Conservation (phyloP, 2,888 invertebrate species). For the Pammene fasciana region DNA sequence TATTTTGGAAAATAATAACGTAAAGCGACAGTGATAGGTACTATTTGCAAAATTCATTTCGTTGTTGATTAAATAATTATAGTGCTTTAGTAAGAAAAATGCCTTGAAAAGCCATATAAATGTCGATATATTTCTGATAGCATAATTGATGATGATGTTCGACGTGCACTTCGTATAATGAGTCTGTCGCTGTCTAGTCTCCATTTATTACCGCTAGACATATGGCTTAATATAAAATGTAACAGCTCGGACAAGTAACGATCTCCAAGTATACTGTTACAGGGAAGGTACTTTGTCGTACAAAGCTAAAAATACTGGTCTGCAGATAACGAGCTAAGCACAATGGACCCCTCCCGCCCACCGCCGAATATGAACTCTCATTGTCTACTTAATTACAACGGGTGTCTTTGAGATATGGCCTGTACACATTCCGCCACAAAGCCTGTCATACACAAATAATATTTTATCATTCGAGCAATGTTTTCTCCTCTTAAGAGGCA, state of each 20-base stretch:
- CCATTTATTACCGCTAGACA: conserved; percentile 20
- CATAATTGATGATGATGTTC: not conserved
- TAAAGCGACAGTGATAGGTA: too few relatives aligned
- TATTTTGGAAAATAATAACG: too few relatives aligned
- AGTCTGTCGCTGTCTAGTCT: conserved; percentile 25
- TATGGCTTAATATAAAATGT: conserved; percentile 23
- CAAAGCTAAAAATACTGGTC: conserved; percentile 74
- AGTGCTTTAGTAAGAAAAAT: too few relatives aligned
- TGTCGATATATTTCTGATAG: too few relatives aligned
- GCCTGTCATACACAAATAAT: conserved; percentile 77
- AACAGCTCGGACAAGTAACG: conserved; percentile 27
- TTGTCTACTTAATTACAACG: conserved; percentile 81
- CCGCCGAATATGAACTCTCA: conserved; percentile 77
- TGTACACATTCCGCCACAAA: conserved; percentile 69
- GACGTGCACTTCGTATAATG: conserved; percentile 3
- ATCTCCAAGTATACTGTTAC: conserved; percentile 58
- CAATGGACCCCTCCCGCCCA: conserved; percentile 67
- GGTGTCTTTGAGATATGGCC: conserved; percentile 75
- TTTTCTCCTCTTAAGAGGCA: conserved; percentile 63
- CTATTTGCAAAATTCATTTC: too few relatives aligned
- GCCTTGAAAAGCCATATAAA: too few relatives aligned
- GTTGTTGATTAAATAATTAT: too few relatives aligned
- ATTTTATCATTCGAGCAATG: conserved; percentile 69
- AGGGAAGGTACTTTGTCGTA: conserved; percentile 63
- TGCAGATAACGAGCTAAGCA: conserved; percentile 73